Percentiles rank a stretch among this genome's conserved stretches.
Evolutionary conservation across 2,113 vertebrate genomes (phyloP).

Genomic region (Setophaga coronata): DNA sequence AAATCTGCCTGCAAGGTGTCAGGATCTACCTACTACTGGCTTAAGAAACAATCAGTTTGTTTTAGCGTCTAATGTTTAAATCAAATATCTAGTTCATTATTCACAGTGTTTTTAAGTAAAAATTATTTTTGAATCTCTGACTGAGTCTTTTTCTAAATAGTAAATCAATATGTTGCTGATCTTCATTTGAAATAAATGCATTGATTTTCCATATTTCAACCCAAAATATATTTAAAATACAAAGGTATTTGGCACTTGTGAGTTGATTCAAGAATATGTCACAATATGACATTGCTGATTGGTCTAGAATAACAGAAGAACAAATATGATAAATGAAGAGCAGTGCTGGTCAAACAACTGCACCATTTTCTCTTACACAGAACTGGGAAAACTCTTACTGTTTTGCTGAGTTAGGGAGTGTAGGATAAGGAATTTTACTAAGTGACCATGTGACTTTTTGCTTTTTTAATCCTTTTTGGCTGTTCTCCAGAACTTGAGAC

Average conservation of each 20-base stretch:
- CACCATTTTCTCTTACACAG: not conserved
- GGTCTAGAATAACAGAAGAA: not conserved
- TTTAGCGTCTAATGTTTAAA: not conserved
- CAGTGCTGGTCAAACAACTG: not conserved
- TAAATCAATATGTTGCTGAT: not conserved
- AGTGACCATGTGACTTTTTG: not conserved
- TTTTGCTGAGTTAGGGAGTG: not conserved
- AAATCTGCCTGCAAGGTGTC: not conserved
- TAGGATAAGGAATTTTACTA: not conserved
- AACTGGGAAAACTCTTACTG: not conserved
- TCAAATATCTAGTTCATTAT: not conserved
- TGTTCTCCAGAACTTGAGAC: not conserved
- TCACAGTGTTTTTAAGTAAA: not conserved
- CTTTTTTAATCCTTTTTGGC: not conserved
- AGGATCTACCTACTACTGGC: not conserved
- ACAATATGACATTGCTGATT: not conserved
- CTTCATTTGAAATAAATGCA: not conserved
- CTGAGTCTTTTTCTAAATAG: not conserved
- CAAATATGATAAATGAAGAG: not conserved
- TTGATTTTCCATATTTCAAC: not conserved
- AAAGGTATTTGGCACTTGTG: not conserved
- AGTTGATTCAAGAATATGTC: not conserved
- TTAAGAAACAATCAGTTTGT: constrained; percentile 2
- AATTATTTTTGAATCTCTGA: not conserved
- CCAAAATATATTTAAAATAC: not conserved